phyloP scores from a whole-genome alignment of 1,140 invertebrate genomes.

The Papilio xuthus region DNA sequence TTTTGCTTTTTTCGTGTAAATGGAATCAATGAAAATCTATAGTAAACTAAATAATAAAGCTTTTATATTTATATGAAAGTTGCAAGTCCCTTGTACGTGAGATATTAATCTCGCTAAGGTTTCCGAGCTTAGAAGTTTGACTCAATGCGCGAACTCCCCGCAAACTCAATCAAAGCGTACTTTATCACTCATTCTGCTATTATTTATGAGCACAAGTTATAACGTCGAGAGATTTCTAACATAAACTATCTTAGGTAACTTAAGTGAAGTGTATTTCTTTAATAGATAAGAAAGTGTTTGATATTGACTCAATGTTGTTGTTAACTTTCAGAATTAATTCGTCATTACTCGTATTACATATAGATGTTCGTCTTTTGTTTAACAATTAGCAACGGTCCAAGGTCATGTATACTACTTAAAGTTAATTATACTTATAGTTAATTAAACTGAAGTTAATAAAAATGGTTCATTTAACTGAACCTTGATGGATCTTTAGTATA shows the following conservation, averaged over 20 bases:
- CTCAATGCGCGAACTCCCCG: constrained; percentile 5
- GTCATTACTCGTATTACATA: too few relatives aligned
- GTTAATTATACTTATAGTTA: too few relatives aligned
- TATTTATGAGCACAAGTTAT: constrained; percentile 24
- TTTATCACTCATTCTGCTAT: constrained; percentile 25
- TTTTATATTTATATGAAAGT: background rate
- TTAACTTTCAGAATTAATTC: too few relatives aligned
- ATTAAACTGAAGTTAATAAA: background rate
- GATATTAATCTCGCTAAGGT: constrained; percentile 5
- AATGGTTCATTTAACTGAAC: background rate
- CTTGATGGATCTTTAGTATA: background rate
- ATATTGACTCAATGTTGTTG: background rate
- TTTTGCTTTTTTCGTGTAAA: background rate
- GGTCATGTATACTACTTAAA: too few relatives aligned
- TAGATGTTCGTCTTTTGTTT: too few relatives aligned
- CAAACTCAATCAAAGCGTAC: constrained; percentile 27
- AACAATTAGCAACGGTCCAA: too few relatives aligned
- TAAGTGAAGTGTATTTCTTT: background rate
- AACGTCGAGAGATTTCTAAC: constrained; percentile 16
- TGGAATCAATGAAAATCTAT: background rate
- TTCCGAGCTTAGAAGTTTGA: constrained; percentile 15
- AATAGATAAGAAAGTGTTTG: background rate
- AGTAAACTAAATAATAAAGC: background rate
- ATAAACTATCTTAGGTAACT: background rate
- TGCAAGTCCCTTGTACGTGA: background rate